These are phyloP conservation scores for Manduca sexta DNA, from an alignment of 1,140 invertebrate genomes.

Conservation along the genomic window DNA sequence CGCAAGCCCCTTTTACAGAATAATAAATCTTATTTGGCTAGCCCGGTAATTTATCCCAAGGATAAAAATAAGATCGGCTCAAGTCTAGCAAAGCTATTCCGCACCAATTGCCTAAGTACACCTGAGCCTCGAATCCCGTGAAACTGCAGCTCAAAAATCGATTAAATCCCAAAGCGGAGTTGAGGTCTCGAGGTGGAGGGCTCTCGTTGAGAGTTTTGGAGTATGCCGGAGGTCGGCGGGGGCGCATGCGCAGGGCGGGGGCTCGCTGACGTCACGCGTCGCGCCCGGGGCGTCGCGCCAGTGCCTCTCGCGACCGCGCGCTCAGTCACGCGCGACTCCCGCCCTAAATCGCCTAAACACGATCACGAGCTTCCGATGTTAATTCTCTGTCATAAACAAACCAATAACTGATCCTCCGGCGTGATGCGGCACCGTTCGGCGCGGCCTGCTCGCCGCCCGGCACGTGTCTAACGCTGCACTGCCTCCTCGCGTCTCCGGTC, in stretches of 20 bases:
- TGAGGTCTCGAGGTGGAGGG: conserved; percentile 67
- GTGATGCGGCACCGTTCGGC: neutral
- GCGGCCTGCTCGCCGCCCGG: conserved; percentile 5
- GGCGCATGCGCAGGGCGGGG: conserved; percentile 56
- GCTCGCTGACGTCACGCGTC: conserved; percentile 59
- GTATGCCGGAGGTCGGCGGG: conserved; percentile 27
- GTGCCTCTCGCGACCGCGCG: conserved; percentile 57
- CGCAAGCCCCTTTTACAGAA: no score
- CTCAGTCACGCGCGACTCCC: conserved; percentile 54
- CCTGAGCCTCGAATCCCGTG: conserved; percentile 23
- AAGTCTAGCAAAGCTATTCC: neutral
- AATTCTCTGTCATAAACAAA: conserved; percentile 42
- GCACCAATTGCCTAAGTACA: conserved; percentile 7
- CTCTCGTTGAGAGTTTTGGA: conserved; percentile 57
- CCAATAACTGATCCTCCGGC: conserved; percentile 9
- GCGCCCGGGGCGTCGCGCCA: conserved; percentile 52
- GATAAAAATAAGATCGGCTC: neutral
- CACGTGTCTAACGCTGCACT: conserved; percentile 15
- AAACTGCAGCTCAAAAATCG: conserved; percentile 65
- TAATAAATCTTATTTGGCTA: no score
- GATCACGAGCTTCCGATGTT: conserved; percentile 58
- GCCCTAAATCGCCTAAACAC: conserved; percentile 43
- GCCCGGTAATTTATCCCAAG: no score
- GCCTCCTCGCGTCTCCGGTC: neutral
- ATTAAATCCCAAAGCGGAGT: conserved; percentile 64